Percentiles rank a stretch among this genome's conserved stretches.
phyloP scores from a whole-genome alignment of 2,113 vertebrate species.

The Rana temporaria region DNA sequence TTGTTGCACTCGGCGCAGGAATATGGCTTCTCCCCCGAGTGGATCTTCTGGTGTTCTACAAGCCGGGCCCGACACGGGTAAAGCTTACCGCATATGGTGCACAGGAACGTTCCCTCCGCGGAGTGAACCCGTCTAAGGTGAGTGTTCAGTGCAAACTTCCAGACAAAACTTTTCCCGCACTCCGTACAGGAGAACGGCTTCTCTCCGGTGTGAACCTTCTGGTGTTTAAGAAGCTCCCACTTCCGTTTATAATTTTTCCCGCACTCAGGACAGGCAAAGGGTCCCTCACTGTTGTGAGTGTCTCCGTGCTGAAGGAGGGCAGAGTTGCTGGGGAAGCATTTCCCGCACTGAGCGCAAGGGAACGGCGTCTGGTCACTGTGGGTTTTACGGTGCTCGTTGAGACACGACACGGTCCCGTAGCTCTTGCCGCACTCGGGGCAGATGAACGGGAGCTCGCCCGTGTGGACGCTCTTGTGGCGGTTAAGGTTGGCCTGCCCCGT shows the following conservation, averaged over 20 bases:
- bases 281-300: slow-evolving; percentile 45
- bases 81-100: too few relatives aligned
- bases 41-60: neutral
- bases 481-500: slow-evolving; percentile 78
- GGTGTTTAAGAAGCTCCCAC: slow-evolving; percentile 68
- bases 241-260: slow-evolving; percentile 80
- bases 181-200: neutral
- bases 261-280: slow-evolving; percentile 74
- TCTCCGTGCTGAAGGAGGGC: slow-evolving; percentile 58
- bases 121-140: too few relatives aligned
- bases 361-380: slow-evolving; percentile 71
- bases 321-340: slow-evolving; percentile 74
- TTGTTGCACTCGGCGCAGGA: too few relatives aligned
- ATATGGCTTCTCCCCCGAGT: neutral
- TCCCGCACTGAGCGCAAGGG: slow-evolving; percentile 64
- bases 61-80: neutral
- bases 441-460: slow-evolving; percentile 54
- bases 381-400: slow-evolving; percentile 60
- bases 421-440: neutral
- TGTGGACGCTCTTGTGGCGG: slow-evolving; percentile 71
- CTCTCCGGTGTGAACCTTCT: neutral
- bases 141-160: neutral
- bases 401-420: slow-evolving; percentile 75
- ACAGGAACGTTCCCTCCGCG: too few relatives aligned
- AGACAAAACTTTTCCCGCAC: neutral